Base-by-base conservation (phyloP, 2,113 vertebrate species). In the Bolborhynchus lineola region DNA sequence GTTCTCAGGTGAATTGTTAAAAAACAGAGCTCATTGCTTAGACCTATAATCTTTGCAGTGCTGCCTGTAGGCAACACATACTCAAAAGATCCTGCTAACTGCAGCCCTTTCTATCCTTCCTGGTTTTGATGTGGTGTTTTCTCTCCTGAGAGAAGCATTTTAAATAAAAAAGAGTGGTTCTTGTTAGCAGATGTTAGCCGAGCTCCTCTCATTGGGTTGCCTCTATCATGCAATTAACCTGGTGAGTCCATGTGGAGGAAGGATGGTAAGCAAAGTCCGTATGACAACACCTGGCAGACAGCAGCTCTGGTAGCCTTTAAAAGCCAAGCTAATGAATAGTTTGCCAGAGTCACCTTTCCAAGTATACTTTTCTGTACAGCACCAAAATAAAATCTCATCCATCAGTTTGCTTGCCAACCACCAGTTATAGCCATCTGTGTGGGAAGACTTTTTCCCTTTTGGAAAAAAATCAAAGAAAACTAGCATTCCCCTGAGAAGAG, bases 351-450 rank as follows among this genome's bases (percentile, higher is more conserved):
- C 85, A 72, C 37, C 46, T 31, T 96, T 93, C 95, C 62, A 71
- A 92, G 65, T 29, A 47, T 41, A 88, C 67, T 68, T 70, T 79
- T 57, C 68, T 68, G 57, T 47, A 88, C 3, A 3, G 24, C 81
- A 91, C 87, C 97, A 97, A 92, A 71, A 24, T 80, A 94, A 93
- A 85, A 82, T 92, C 53, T 88, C 82, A 95, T 96, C 90, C 79
- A 94, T 97, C 93, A 93, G 67, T 44, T 93, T 94, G 72, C 72
- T 84, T 97, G 96, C 95, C 97, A 98, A 88, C 17, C 37, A 57
- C 87, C 82, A 93, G 88, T 81, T 96, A 92, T 10, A 84, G 77
- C 96, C 97, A 96, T 97, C 95, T 97, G 96, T 88, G 93, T 92
- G 82, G 76, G 44, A 93, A 96, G 84, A 88, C 28, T 52, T 88